phyloP scores from a whole-genome alignment of 2,888 invertebrate genomes.

The Nudaria mundana region DNA sequence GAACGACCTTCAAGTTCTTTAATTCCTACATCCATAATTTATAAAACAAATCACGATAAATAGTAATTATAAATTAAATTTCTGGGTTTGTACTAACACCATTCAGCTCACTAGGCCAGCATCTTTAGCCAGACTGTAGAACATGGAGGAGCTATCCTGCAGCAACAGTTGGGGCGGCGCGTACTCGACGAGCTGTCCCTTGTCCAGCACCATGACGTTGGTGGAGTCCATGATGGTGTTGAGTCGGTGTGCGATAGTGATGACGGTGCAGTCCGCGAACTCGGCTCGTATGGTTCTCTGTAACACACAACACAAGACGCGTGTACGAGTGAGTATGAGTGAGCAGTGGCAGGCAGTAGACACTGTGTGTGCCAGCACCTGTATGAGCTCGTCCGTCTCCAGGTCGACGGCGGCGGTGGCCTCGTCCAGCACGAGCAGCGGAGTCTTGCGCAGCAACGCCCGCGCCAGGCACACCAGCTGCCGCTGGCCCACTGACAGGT shows the following conservation, averaged over 20 bases:
- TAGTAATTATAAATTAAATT: too few species aligned
- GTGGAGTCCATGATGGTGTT: conserved; percentile 96
- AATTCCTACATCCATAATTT: too few species aligned
- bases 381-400: conserved; percentile 94
- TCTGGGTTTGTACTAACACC: too few species aligned
- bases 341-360: neutral
- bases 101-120: neutral
- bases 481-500: conserved; percentile 93
- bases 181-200: conserved; percentile 88
- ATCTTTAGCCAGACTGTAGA: conserved; percentile 69
- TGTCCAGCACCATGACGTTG: conserved; percentile 90
- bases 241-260: conserved; percentile 95
- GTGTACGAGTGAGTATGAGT: neutral
- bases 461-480: conserved; percentile 93
- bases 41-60: too few species aligned
- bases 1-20: too few species aligned
- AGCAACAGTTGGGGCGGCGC: conserved; percentile 87
- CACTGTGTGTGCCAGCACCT: conserved; percentile 33
- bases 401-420: conserved; percentile 95
- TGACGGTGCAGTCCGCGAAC: conserved; percentile 92
- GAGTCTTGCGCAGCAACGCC: conserved; percentile 92
- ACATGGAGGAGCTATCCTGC: conserved; percentile 60
- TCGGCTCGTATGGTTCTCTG: conserved; percentile 93
- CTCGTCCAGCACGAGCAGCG: conserved; percentile 92
- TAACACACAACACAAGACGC: conserved; percentile 8